Evolutionary conservation across 2,888 invertebrate species (phyloP).

Genomic region (Aelia acuminata): DNA sequence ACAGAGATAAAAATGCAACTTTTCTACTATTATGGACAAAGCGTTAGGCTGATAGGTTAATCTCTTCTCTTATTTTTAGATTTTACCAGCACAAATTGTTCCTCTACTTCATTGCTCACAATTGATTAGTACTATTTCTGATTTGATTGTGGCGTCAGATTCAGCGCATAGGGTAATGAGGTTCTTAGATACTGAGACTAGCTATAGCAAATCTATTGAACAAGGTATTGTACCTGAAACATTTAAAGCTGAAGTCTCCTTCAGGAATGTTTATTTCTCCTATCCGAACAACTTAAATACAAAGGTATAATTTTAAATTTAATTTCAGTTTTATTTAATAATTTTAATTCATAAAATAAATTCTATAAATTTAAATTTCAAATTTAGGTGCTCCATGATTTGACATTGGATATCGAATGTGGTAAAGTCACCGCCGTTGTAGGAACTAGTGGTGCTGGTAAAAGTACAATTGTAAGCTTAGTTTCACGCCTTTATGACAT

Average conservation of each 20-base stretch:
- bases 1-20: too few relatives aligned
- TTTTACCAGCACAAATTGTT: constrained; percentile 15
- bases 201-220: constrained; percentile 69
- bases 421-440: too few relatives aligned
- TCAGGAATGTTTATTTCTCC: constrained; percentile 81
- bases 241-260: constrained; percentile 78
- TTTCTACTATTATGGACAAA: too few relatives aligned
- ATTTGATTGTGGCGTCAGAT: constrained; percentile 78
- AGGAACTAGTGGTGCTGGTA: too few relatives aligned
- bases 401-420: too few relatives aligned
- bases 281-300: constrained; percentile 86
- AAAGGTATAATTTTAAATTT: constrained; percentile 67
- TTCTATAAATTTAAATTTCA: constrained; percentile 71
- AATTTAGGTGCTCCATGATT: too few relatives aligned
- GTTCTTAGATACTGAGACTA: constrained; percentile 83
- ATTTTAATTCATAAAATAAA: too few relatives aligned
- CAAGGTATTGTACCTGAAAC: constrained; percentile 74
- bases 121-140: constrained; percentile 81
- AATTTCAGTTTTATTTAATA: too few relatives aligned
- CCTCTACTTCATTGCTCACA: neutral
- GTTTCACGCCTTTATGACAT: too few relatives aligned
- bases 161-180: constrained; percentile 87
- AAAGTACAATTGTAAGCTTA: too few relatives aligned
- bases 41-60: too few relatives aligned
- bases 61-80: neutral